Base-by-base conservation (phyloP, 2,113 vertebrate genomes). In the Cryptotis parvus region DNA sequence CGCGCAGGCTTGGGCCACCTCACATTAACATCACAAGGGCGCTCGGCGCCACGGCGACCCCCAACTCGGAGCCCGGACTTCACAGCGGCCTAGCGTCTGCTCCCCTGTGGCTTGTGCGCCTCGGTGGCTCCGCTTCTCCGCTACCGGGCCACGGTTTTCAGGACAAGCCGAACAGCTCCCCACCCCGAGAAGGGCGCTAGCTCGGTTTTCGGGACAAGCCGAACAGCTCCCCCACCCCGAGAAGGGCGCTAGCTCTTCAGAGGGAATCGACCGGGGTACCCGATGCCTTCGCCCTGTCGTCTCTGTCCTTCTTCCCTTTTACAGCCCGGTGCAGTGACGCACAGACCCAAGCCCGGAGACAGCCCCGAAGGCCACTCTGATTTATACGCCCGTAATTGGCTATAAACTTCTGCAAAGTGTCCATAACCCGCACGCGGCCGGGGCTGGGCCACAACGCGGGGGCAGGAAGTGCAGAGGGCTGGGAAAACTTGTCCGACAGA, bases 371-470 rank as follows among this genome's bases (percentile, higher is more conserved):
- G 70, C 63, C 31, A 52, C 78, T 68, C 90, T 96, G 97, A 97
- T 98, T 98, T 97, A 98, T 97, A 95, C 91, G 96, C 93, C 94
- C 95, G 77, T 97, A 98, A 98, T 97, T 96, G 97, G 96, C 98
- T 97, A 97, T 97, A 98, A 98, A 98, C 96, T 95, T 96, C 96
- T 94, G 94, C 94, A 91, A 93, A 97, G 96, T 95, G 97, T 85
- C 91, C 95, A 87, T 96, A 97, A 97, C 90, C 74, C 55, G 69
- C 80, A 4, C 4, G 49, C 29, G 0, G 78, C 55, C 41, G 52
- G 22, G 37, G 41, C 73, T 49, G 80, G 41, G 74, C n/a, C 65
- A 37, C 20, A 77, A 49, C 73, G 35, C 27, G 63, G 89, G 65
- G 27, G 72, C 85, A 52, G 87, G 90, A 91, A 95, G 78, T 80